These are phyloP conservation scores for Sebastes goodei DNA, from an alignment of 2,797 vertebrate species.

Conservation along the genomic window DNA sequence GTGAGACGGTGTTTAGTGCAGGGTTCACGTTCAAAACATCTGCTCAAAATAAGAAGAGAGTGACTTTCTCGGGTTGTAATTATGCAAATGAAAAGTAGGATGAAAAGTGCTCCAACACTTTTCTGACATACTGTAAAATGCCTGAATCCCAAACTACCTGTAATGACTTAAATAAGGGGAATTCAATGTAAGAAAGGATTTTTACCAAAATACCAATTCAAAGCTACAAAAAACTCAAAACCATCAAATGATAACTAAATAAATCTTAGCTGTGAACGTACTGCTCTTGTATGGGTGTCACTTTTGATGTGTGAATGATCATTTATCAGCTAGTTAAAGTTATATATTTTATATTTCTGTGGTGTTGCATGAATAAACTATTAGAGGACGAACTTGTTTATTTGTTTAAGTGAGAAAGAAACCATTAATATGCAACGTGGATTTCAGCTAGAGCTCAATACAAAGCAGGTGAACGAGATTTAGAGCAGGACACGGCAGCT, in stretches of 20 bases:
- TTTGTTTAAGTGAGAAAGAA: too few species aligned
- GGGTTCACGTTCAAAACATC: slow-evolving; percentile 8
- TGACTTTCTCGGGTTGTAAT: slow-evolving; percentile 3
- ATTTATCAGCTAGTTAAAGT: not conserved
- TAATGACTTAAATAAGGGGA: not conserved
- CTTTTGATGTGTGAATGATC: not conserved
- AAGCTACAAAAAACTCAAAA: not conserved
- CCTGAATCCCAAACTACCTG: not conserved
- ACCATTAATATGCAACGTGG: not conserved
- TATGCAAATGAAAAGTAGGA: not conserved
- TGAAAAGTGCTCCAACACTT: not conserved
- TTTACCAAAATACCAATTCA: not conserved
- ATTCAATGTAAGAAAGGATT: not conserved
- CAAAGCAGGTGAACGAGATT: not conserved
- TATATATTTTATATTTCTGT: not conserved
- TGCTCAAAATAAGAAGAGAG: not conserved
- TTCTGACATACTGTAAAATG: not conserved
- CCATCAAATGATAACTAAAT: not conserved
- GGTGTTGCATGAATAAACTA: not conserved
- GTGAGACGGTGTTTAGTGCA: not conserved
- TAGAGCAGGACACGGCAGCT: not conserved
- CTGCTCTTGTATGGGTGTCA: not conserved
- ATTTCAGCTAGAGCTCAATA: not conserved
- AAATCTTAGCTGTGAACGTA: too few species aligned
- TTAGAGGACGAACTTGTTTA: not conserved